These are phyloP conservation scores for Planococcus citri DNA, from an alignment of 1,140 invertebrate species.

Conservation along the genomic window DNA sequence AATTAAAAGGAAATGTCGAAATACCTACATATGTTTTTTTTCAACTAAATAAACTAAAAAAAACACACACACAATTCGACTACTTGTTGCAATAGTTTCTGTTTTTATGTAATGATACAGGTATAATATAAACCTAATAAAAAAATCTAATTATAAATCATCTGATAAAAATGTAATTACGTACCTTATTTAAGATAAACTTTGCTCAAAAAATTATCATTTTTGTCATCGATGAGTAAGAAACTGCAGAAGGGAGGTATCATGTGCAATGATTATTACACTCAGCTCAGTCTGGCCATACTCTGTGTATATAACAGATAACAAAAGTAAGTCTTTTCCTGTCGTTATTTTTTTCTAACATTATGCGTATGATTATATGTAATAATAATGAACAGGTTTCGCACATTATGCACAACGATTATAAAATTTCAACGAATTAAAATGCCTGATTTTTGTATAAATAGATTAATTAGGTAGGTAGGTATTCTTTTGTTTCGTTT, in stretches of 20 bases:
- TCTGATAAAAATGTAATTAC: background rate
- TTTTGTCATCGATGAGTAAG: background rate
- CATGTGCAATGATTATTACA: background rate
- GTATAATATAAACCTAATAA: too few species aligned
- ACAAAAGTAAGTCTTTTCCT: background rate
- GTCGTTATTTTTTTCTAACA: background rate
- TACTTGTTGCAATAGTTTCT: background rate
- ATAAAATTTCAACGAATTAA: too few species aligned
- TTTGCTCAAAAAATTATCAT: background rate
- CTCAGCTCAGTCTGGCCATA: too few species aligned
- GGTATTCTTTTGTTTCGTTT: too few species aligned
- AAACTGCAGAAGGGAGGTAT: too few species aligned
- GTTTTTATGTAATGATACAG: background rate
- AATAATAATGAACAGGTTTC: background rate
- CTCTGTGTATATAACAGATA: too few species aligned
- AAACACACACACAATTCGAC: too few species aligned
- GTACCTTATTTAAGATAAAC: background rate
- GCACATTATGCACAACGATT: background rate
- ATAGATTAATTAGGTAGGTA: too few species aligned
- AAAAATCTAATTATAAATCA: background rate
- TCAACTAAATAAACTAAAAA: too few species aligned
- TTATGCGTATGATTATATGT: too few species aligned
- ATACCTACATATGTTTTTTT: background rate
- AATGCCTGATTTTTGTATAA: too few species aligned
- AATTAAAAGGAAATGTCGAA: conserved; percentile 2